Evolutionary conservation across 2,888 invertebrate species (phyloP), one percentile per base, ranked within the genome.

Genomic region (Amphimallon solstitiale): DNA sequence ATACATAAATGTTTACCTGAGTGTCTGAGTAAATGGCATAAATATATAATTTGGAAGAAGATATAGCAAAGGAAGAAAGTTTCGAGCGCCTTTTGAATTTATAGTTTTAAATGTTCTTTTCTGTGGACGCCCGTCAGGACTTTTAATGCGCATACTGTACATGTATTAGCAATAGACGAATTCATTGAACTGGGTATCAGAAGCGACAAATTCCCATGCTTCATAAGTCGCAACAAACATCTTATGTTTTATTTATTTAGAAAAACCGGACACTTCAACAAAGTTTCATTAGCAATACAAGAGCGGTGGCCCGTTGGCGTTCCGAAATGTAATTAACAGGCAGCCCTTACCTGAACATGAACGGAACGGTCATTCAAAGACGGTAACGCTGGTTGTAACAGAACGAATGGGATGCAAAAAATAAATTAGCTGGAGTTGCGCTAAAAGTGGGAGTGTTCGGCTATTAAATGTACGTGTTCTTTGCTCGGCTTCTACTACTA

Each of bases 381-480:
- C 71, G 72, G 54, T 66, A 66, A 63, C 60, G 54, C 66, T 63
- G 67, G 40, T 61, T 64, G 63, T 67, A 68, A 69, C 70, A 68
- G 71, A 71, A 63, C 63, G 64, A 46, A 45, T 23, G 43, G 56
- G 56, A 59, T 51, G 73, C 73, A 76, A 75, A 76, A 76, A 76
- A 74, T 74, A 75, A 75, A 76, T 75, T 73, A 73, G 74, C 70
- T 71, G 69, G 71, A 71, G 72, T 73, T 74, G 74, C 74, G 75
- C 76, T 73, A 75, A 76, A 75, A 75, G 75, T 73, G 73, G 76
- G 76, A 70, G 76, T 75, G 75, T 71, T 67, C 56, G 65, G 74
- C 70, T 68, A 73, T 73, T 72, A 74, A 74, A 59, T 61, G 49
- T 51, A 37, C 60, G 59, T 54, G 65, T 66, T 54, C 56, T 59